Evolutionary conservation across 2,888 invertebrate genomes (phyloP), one percentile per base, ranked within the genome.

Genomic region (Xanthorhoe spadicearia): DNA sequence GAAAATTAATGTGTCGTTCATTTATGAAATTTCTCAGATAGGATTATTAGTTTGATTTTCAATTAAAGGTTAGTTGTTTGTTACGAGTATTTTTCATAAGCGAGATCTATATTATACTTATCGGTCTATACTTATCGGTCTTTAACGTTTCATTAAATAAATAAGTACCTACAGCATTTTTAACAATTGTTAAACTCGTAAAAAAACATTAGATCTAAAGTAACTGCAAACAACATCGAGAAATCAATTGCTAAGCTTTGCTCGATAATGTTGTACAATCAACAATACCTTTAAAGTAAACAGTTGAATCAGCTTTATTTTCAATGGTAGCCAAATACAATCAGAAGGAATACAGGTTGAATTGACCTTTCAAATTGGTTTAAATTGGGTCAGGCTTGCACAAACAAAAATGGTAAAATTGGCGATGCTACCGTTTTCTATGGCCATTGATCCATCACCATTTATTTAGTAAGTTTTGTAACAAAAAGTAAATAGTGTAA

Each of bases 281-380:
- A 77, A 78, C 77, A 80, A 85, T 79, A 77, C 51, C 62, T 66
- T 66, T 53, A 63, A 74, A 77, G 73, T 74, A 75, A 80, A 81
- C 78, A 82, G 77, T 82, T 73, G 75, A 82, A 82, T 86, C 87
- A 85, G 85, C 84, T 83, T 84, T 86, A 86, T 85, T 85, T 85
- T 80, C 82, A 80, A 80, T 80, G 80, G 77, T 86, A 82, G 77
- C 78, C 85, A 86, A 88, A 88, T 83, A 86, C 84, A 88, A 88
- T 89, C 84, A 84, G 82, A 86, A 88, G 88, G 83, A 88, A 83
- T 87, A 85, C 87, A 87, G 86, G 84, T 88, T 78, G 83, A 84
- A 89, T 89, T 88, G 88, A 84, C 86, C 82, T 88, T 89, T 88
- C 84, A 86, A 88, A 89, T 89, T 86, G 86, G 79, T 84, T 86